Evolutionary conservation across 2,113 vertebrate species (phyloP).

Genomic region (Eulacestoma nigropectus): DNA sequence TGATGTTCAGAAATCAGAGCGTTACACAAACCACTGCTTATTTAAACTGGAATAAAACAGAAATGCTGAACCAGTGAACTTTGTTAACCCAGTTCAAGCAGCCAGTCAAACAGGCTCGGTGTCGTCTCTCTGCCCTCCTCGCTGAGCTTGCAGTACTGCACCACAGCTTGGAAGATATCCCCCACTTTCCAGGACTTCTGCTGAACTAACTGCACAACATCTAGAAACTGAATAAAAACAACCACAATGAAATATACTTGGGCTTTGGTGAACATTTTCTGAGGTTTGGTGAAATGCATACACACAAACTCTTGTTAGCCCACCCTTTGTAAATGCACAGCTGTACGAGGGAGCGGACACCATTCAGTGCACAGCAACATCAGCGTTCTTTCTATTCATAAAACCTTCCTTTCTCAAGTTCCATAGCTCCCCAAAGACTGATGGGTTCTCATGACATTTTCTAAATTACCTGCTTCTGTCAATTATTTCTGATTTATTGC

Average conservation of each 20-base stretch:
- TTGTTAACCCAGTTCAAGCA: constrained; percentile 81
- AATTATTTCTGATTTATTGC: not conserved
- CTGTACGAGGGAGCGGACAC: not conserved
- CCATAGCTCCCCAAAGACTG: not conserved
- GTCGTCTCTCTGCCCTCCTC: constrained; percentile 66
- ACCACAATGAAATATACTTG: not conserved
- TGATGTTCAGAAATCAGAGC: constrained; percentile 25
- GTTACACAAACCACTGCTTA: constrained; percentile 42
- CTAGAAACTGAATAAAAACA: constrained; percentile 80
- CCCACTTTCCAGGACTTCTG: constrained; percentile 90
- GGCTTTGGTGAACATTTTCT: not conserved
- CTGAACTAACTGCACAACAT: constrained; percentile 86
- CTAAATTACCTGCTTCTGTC: not conserved
- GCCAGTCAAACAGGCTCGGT: constrained; percentile 92
- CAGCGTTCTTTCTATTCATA: not conserved
- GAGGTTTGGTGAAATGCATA: not conserved
- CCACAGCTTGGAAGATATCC: constrained; percentile 87
- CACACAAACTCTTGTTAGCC: too few species aligned
- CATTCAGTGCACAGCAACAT: not conserved
- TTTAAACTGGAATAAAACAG: constrained; percentile 26
- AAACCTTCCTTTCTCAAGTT: not conserved
- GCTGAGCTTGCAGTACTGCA: constrained; percentile 86
- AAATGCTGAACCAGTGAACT: not conserved
- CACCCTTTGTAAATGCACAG: not conserved
- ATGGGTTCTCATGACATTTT: not conserved